Base-by-base conservation (phyloP, 2,888 invertebrate genomes). In the Polydrusus cervinus region DNA sequence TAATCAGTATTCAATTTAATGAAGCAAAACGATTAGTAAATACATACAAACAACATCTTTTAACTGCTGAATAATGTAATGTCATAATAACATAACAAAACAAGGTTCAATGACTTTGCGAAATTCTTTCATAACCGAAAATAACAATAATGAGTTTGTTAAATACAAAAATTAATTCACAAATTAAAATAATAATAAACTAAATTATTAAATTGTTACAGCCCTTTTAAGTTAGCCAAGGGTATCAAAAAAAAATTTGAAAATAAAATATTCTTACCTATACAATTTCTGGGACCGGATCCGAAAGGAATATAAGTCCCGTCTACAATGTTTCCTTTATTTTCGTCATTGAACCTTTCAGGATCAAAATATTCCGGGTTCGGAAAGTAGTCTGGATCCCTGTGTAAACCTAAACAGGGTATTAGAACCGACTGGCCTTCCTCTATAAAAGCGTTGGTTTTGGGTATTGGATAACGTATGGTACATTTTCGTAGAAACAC, bases 281-380 rank as follows among this genome's bases (percentile, higher is more conserved):
- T 89, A 80, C 90, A 90, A 77, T 87, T 88, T 72, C 90, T 86
- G 13, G 90, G 90, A 1, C 90, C 90, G 76, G 89, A 89, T 11
- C 90, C 90, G 80, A 90, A 90, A 1, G 90, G 89, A 71, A 90
- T 84, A 83, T 88, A 90, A 6, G 88, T 87, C 76, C 87, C 88
- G 34, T 88, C 88, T 78, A 86, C 87, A 16, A 88, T 86, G 72
- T 85, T 84, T 14, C 83, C 82, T 77, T 85, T 87, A 68, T 88
- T 88, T 74, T 88, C 87, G 20, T 89, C 88, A 60, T 84, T 86
- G 82, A 91, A 91, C 78, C 91, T 85, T 72, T 91, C 89, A 0
- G 91, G 92, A 81, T 89, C 87, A 80, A 91, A 92, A 38, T 79
- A 80, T 45, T 89, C 88, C 0, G 91, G 91, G 45, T 90, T 85